Base-by-base conservation (phyloP, 1,140 invertebrate species). In the Campoletis sonorensis region DNA sequence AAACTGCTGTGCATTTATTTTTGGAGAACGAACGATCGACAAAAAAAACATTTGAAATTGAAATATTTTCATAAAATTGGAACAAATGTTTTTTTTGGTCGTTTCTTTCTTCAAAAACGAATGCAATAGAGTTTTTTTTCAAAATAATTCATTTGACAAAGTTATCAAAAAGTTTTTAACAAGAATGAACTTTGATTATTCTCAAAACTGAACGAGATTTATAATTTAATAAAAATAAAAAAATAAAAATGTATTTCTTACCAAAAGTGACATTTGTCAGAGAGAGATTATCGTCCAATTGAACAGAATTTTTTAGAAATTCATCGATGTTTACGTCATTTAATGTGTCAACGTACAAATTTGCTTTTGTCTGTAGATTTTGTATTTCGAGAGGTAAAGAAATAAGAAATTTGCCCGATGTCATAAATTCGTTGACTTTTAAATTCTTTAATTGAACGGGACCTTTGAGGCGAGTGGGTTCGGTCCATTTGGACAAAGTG, bases 261-360 rank as follows among this genome's bases (percentile, higher is more conserved):
- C 87, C 51, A 64, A 90, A 90, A 27, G 79, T 85, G 80, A 89
- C 76, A 8, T 85, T 82, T 18, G 79, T 85, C 21, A 88, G 70
- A 15, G 85, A 84, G 73, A 86, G 81, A 45, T 45, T 71, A 37
- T 87, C 85, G 5, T 87, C 79, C 2, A 86, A 70, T 70, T 75
- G 76, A 23, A 88, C 68, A 27, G 83, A 70, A 61, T 88, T 86
- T 10, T 82, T 40, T 4, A 86, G 61, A 68, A 90, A 87, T 27
- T 85, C 37, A 21, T 49, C 49, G 27, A 89, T 45, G 77, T 87
- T 51, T 40, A 88, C 37, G 8, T 68, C 51, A 72, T 90, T 89
- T 18, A 90, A 83, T 11, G 21, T 85, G 10, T 27, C 54, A 13
- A 87, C 79, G 21, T 80, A 16, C 26, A 84, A 51, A 75, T 89